Evolutionary conservation across 2,113 vertebrate species (phyloP).

Genomic region (Ochotona princeps): DNA sequence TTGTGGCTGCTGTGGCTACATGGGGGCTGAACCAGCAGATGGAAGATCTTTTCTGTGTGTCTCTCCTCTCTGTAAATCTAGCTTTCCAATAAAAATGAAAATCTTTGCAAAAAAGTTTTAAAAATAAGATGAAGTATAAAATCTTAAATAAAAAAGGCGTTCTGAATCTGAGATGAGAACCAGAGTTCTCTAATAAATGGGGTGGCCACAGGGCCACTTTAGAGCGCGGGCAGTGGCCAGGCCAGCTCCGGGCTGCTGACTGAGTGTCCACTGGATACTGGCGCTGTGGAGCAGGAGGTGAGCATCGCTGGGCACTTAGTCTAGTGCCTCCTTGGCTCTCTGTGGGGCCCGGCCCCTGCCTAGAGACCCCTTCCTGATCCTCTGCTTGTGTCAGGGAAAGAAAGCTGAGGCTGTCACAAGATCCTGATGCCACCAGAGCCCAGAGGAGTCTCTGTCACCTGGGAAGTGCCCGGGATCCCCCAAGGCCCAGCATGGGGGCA

Average conservation of each 20-base stretch:
- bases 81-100: too few relatives aligned
- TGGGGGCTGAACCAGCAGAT: too few relatives aligned
- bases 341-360: not conserved
- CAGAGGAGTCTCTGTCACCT: not conserved
- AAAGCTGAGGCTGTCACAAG: not conserved
- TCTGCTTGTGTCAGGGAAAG: not conserved
- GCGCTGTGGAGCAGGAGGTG: fast-evolving
- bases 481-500: not conserved
- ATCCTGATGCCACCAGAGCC: not conserved
- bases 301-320: not conserved
- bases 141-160: not conserved
- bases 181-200: not conserved
- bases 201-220: fast-evolving
- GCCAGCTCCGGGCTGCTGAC: not conserved
- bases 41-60: too few relatives aligned
- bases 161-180: not conserved
- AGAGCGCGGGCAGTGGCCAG: not conserved
- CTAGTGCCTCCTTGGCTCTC: too few relatives aligned
- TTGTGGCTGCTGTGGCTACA: too few relatives aligned
- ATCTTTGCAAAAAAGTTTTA: too few relatives aligned
- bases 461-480: not conserved
- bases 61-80: too few relatives aligned
- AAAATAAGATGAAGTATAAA: too few relatives aligned
- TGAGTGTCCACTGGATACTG: not conserved
- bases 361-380: not conserved